Conservation (phyloP, 2,797 vertebrate genomes). For the Decapterus maruadsi region DNA sequence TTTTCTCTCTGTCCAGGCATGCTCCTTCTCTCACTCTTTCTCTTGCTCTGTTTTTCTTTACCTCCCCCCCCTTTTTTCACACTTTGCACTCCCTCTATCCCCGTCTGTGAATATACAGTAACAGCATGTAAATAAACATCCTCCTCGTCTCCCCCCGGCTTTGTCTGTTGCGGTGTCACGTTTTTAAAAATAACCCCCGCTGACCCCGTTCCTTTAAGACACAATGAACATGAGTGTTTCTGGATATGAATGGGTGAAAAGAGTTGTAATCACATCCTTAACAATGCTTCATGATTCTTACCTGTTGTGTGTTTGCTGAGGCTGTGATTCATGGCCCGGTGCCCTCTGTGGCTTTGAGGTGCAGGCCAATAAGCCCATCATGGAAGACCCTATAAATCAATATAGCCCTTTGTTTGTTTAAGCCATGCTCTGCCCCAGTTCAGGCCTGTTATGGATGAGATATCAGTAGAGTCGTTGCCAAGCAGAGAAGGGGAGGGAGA, state of each 20-base stretch:
- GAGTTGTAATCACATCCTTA: constrained; percentile 65
- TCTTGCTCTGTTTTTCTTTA: constrained; percentile 59
- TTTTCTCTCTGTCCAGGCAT: constrained; percentile 86
- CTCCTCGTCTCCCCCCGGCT: constrained; percentile 29
- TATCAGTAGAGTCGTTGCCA: constrained; percentile 74
- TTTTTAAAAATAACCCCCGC: constrained; percentile 36
- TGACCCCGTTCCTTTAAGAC: constrained; percentile 40
- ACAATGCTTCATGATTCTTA: constrained; percentile 62
- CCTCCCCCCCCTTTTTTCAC: constrained; percentile 58
- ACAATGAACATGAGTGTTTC: constrained; percentile 43
- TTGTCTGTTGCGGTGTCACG: constrained; percentile 43
- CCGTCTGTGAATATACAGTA: constrained; percentile 48
- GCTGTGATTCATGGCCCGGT: constrained; percentile 71
- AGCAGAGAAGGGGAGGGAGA: constrained; percentile 36
- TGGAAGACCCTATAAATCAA: constrained; percentile 83
- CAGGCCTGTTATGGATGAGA: constrained; percentile 80
- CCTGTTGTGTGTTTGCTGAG: constrained; percentile 52
- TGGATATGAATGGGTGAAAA: constrained; percentile 34
- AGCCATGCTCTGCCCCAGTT: constrained; percentile 74
- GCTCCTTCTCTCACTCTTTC: constrained; percentile 72
- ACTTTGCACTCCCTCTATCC: constrained; percentile 58
- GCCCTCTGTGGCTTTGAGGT: constrained; percentile 75
- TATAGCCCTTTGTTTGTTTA: constrained; percentile 81
- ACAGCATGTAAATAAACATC: constrained; percentile 81
- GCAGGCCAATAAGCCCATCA: constrained; percentile 81